Evolutionary conservation across 2,113 vertebrate genomes (phyloP), one percentile per base, ranked within the genome.

Genomic region (Lucifuga dentata): DNA sequence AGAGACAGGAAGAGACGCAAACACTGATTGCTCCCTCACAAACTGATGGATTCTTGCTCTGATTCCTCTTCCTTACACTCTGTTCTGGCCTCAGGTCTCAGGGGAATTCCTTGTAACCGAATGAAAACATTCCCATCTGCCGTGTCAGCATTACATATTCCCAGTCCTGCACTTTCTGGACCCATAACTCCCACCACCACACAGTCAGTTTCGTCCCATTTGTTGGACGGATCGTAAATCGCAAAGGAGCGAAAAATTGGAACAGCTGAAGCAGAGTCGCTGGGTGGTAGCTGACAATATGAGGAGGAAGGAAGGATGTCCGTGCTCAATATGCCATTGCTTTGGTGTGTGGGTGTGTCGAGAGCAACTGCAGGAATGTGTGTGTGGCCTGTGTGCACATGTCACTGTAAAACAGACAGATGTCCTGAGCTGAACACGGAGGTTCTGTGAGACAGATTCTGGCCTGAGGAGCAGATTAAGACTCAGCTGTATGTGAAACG

Each of bases 81-180:
- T 45, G 43, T 73, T 66, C 44, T 40, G 8, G 45, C 58, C 50
- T 65, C 70, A 23, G 63, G 83, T 79, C 73, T 81, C 76, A 24
- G 59, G 24, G 65, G 76, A 87, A 85, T 86, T 76, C 68, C 73
- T 61, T 70, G 53, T 53, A 85, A 79, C 82, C 80, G 65, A 86
- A 83, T 79, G 78, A 85, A 87, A 88, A 81, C 87, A 83, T 88
- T 88, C 82, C 86, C 81, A 81, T 83, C 79, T 87, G 84, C 83
- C 15, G 2, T 77, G 73, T 89, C 83, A 90, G 87, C 89, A 19
- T 32, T 8, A 45, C 23, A 60, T 32, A 44, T 41, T 60, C 10
- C 24, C 57, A 82, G 65, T 74, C 68, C 74, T 50, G 16, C 78
- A 68, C 72, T 85, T 76, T 76, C 62, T 74, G 61, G 69, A 74